Evolutionary conservation across 2,113 vertebrate species (phyloP), one percentile per base, ranked within the genome.

Genomic region (Stigmatopora nigra): DNA sequence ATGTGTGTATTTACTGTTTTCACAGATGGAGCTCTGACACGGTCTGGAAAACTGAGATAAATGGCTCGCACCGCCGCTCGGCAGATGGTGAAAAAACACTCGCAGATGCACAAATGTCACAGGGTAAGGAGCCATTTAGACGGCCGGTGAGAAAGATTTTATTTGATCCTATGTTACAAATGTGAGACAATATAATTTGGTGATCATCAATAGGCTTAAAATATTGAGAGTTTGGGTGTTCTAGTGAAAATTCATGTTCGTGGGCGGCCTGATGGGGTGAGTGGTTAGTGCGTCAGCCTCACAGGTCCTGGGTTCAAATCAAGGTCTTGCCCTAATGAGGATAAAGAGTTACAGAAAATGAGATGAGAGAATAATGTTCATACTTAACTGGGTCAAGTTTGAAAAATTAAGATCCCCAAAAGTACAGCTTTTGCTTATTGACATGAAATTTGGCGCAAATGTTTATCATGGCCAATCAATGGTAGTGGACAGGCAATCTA

Each of bases 31-130:
- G 79, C 69, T 76, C 63, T 85, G 87, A 88, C 85, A 89, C 77
- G 82, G 83, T 87, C 82, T 80, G 86, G 75, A 76, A 86, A 88
- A 87, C 83, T 86, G 87, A 89, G 85, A 90, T 87, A 80, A 84
- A 88, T 87, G 81, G 79, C 77, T 79, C 20, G 68, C 65, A 67
- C 72, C 78, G 35, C 51, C 45, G 74, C 73, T 75, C 65, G 64
- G 76, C 78, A 85, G 78, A 84, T 82, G 84, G 76, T 78, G 63
- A 82, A 86, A 83, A 72, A 70, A 84, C 41, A 45, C 72, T 72
- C 55, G 46, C 25, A 64, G 22, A 61, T 35, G 48, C 61, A 70
- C 52, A 65, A 35, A 64, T 61, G 41, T 44, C 61, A 53, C 61
- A 41, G 31, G 61, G 44, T 31, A 31, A 31, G 25, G 25, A 31